These are phyloP conservation scores for Molossus molossus DNA, from an alignment of 2,797 vertebrate species.

Conservation along the genomic window DNA sequence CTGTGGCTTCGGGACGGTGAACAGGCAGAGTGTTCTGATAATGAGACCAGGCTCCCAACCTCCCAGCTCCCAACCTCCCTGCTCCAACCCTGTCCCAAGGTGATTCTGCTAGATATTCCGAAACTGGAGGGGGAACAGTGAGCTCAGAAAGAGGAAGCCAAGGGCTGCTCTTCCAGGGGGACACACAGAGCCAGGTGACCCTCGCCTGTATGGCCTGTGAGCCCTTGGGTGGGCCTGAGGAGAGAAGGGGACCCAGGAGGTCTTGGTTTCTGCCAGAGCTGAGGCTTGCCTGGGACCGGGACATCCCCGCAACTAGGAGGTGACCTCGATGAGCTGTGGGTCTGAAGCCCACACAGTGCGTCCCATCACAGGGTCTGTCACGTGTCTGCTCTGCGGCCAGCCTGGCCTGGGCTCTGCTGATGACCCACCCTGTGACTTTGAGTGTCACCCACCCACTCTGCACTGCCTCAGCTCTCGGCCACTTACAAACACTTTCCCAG, in stretches of 20 bases:
- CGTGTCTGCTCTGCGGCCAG: background rate
- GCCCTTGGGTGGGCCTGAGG: background rate
- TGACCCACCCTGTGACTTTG: background rate
- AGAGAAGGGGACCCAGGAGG: background rate
- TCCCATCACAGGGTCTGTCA: background rate
- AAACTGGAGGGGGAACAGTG: background rate
- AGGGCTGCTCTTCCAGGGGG: background rate
- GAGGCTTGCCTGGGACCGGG: background rate
- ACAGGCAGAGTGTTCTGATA: conserved; percentile 32
- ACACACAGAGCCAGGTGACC: background rate
- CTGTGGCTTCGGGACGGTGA: background rate
- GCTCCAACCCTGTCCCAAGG: conserved; percentile 41
- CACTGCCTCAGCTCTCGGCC: background rate
- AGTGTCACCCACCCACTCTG: no score
- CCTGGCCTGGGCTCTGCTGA: background rate
- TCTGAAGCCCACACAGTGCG: background rate
- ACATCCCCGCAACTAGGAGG: background rate
- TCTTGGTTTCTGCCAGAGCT: background rate
- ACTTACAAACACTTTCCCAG: background rate
- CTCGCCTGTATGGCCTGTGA: background rate
- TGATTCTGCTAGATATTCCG: conserved; percentile 49
- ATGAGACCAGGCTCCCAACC: conserved; percentile 73
- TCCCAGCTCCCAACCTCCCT: conserved; percentile 73
- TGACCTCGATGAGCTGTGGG: background rate
- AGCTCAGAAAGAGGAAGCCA: background rate